These are phyloP conservation scores for Beris morrisii DNA, from an alignment of 2,888 invertebrate genomes.

Conservation along the genomic window DNA sequence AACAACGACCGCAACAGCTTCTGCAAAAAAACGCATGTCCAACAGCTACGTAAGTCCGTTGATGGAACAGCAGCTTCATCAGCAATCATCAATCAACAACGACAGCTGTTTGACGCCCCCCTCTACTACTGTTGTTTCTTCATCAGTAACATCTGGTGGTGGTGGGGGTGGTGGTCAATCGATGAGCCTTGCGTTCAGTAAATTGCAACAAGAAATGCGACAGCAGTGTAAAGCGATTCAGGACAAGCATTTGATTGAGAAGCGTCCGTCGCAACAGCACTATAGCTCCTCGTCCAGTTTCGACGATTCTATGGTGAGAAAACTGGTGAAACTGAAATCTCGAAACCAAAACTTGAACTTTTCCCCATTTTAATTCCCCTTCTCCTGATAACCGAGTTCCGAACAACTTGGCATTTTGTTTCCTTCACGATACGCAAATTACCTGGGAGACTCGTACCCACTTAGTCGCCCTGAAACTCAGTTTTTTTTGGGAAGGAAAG, in stretches of 20 bases:
- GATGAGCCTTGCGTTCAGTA: slow-evolving; percentile 38
- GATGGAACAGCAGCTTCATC: background rate
- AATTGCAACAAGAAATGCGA: slow-evolving; percentile 57
- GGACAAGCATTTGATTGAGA: slow-evolving; percentile 57
- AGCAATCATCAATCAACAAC: background rate
- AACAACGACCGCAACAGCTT: slow-evolving; percentile 2
- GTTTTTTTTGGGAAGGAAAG: no score
- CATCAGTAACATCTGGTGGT: slow-evolving; percentile 44
- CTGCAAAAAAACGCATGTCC: slow-evolving; percentile 31
- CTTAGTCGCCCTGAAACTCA: no score
- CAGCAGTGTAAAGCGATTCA: slow-evolving; percentile 58
- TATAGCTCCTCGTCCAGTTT: slow-evolving; percentile 33
- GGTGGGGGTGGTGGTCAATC: slow-evolving; percentile 51
- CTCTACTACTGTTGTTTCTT: slow-evolving; percentile 15
- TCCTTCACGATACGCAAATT: no score
- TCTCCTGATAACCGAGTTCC: no score
- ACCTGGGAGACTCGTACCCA: no score
- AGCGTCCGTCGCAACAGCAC: slow-evolving; percentile 52
- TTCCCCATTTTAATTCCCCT: no score
- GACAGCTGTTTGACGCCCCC: background rate
- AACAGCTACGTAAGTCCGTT: slow-evolving; percentile 28
- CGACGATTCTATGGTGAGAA: slow-evolving; percentile 33
- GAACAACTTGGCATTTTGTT: no score
- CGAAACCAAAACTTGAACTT: no score
- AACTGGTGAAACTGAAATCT: background rate